Percentiles rank a stretch among this genome's conserved stretches.
Conservation (phyloP, 2,113 vertebrate genomes). For the Ia io region DNA sequence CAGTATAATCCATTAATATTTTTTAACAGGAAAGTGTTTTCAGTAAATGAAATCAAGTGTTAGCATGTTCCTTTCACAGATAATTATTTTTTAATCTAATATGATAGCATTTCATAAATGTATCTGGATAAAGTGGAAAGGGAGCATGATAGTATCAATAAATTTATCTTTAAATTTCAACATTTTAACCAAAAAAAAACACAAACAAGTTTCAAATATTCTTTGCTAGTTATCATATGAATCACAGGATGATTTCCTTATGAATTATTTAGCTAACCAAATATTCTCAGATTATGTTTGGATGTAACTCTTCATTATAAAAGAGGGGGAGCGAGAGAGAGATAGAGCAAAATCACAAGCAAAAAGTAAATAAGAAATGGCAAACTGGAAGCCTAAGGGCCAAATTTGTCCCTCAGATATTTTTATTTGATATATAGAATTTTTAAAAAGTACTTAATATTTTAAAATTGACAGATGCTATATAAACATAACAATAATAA, state of each 20-base stretch:
- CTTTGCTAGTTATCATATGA: background rate
- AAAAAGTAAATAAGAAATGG: background rate
- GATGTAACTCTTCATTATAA: background rate
- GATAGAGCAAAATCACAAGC: background rate
- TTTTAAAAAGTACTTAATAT: background rate
- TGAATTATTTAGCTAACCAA: background rate
- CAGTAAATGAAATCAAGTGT: background rate
- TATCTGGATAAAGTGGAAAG: background rate
- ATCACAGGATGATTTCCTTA: background rate
- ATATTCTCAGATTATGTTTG: background rate
- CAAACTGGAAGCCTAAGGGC: background rate
- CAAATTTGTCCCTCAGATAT: background rate
- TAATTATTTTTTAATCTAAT: background rate
- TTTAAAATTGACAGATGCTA: background rate
- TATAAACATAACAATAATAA: background rate
- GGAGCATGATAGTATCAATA: background rate
- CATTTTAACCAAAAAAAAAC: background rate
- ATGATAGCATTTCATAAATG: background rate
- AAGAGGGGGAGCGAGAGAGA: too few relatives aligned
- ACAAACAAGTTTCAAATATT: background rate
- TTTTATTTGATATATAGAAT: background rate
- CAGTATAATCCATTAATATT: background rate
- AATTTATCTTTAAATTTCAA: background rate
- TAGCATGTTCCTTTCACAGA: background rate
- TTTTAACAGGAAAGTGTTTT: background rate